Evolutionary conservation across 1,140 invertebrate genomes (phyloP), one percentile per base, ranked within the genome.

Genomic region (Agrypnia vestita): DNA sequence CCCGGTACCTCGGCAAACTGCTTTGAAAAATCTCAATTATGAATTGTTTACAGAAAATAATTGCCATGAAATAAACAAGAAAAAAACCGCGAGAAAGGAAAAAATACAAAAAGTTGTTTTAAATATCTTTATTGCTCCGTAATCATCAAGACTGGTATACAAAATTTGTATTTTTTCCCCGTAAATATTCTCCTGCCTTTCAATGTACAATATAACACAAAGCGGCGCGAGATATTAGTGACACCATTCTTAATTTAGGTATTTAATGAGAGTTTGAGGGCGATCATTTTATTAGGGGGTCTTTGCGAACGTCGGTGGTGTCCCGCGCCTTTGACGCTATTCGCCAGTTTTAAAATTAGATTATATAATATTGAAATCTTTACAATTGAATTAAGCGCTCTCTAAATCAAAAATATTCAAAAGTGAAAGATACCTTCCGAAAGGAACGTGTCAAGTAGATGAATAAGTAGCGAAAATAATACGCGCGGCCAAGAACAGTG

Each of bases 361-460:
- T 69, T 49, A 69, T 35, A 35, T 17, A 69, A 46, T 69, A 13
- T 43, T 13, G 44, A 69, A 69, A 69, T 69, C 44, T 35, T 69
- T 69, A 69, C 64, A 69, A 69, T 69, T 69, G 64, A 47, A 69
- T 69, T 69, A 69, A n/a, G 43, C 46, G 10, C 44, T 13, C 15
- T 59, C 61, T n/a, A 44, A 69, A 46, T 47, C 64, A 46, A 21
- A 35, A 19, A 69, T 19, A 43, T 69, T 13, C 35, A 35, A 47
- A 35, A 64, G 25, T 19, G 43, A 69, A 69, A 69, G 44, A 46
- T 69, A 46, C 15, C n/a, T 69, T 17, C 43, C 12, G 44, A 47
- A 46, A 69, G 15, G 64, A 69, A 69, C 19, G 61, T 25, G 61
- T n/a, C 25, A 25, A 64, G 35, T 43, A 13, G 61, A 64, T 69